Conservation (phyloP, 2,797 vertebrate genomes). For the Coendou prehensilis region DNA sequence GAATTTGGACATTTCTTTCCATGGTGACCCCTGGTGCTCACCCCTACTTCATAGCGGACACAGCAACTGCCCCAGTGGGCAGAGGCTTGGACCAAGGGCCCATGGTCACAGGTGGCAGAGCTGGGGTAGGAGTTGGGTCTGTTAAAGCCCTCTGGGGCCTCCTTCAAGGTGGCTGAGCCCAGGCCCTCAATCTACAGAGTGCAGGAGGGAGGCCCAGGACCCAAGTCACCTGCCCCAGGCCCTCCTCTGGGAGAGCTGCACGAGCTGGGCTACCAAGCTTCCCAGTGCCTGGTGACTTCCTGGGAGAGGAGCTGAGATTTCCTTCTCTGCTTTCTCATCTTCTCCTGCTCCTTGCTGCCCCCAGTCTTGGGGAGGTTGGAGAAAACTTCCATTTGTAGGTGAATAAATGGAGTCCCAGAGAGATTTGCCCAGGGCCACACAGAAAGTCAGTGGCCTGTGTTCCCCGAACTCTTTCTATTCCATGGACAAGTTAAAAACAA, state of each 20-base stretch:
- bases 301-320: accelerated
- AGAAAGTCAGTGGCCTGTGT: neutral
- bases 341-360: neutral
- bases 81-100: neutral
- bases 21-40: neutral
- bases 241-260: neutral
- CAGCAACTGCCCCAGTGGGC: accelerated
- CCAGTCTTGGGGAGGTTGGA: neutral
- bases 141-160: neutral
- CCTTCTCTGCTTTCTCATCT: neutral
- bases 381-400: neutral
- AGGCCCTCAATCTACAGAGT: neutral
- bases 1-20: neutral
- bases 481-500: neutral
- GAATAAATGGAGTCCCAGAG: neutral
- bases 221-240: neutral
- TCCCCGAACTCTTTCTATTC: neutral
- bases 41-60: accelerated
- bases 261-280: neutral
- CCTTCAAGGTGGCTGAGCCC: neutral
- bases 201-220: neutral
- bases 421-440: neutral
- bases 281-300: accelerated
- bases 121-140: neutral
- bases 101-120: accelerated